phyloP scores from a whole-genome alignment of 2,797 vertebrate species.

The Oryzias sinensis region DNA sequence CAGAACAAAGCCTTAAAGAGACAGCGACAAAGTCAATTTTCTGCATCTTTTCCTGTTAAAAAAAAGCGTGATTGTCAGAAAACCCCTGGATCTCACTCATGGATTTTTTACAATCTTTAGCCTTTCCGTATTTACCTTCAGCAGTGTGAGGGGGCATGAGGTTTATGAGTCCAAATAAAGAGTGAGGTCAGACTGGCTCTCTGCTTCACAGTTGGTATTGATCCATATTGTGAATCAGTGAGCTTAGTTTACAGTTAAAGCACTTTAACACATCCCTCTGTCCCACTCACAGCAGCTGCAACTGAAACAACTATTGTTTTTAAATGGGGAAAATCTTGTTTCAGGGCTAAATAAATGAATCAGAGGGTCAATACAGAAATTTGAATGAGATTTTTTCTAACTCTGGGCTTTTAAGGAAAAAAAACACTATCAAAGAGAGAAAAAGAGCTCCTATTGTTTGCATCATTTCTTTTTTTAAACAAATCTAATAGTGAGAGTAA shows the following conservation, averaged over 20 bases:
- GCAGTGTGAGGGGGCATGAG: background rate
- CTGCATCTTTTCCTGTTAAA: conserved; percentile 48
- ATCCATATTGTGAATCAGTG: conserved; percentile 27
- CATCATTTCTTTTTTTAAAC: no score
- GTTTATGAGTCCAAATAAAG: background rate
- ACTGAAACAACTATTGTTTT: no score
- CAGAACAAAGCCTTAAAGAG: conserved; percentile 65
- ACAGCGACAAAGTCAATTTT: conserved; percentile 27
- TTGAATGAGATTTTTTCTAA: no score
- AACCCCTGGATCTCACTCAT: conserved; percentile 11
- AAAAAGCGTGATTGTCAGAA: conserved; percentile 15
- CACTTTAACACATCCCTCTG: conserved; percentile 6
- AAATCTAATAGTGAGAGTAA: no score
- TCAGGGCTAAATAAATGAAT: no score
- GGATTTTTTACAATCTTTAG: conserved; percentile 26
- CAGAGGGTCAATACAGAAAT: no score
- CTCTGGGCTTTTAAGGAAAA: no score
- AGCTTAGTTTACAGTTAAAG: conserved; percentile 37
- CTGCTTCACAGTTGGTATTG: conserved; percentile 34
- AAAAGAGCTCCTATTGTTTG: no score
- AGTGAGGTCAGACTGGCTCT: conserved; percentile 30
- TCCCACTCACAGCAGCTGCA: background rate
- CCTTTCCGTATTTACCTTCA: background rate
- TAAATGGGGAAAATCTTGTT: no score
- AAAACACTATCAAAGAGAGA: no score